A percentile compares a stretch with the other conserved stretches of the same genome.
phyloP scores from a whole-genome alignment of 2,797 vertebrate species.

The Platalea minor region DNA sequence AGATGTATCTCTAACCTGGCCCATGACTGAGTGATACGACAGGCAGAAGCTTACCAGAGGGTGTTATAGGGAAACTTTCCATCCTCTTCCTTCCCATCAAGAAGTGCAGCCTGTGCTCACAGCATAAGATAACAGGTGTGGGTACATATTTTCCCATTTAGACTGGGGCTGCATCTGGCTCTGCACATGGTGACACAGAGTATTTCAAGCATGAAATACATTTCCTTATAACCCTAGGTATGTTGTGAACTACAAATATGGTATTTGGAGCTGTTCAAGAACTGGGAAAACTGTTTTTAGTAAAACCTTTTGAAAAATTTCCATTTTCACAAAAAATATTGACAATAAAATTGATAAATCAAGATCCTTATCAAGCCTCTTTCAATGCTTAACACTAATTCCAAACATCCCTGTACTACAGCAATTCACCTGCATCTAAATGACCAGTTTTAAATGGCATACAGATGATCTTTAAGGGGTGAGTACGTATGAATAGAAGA shows the following conservation, averaged over 20 bases:
- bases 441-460: background rate
- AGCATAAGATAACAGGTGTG: background rate
- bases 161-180: background rate
- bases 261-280: background rate
- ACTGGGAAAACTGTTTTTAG: background rate
- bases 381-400: background rate
- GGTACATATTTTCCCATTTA: background rate
- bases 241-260: background rate
- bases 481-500: background rate
- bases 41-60: background rate
- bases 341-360: background rate
- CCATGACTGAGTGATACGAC: background rate
- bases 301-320: background rate
- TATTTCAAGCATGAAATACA: background rate
- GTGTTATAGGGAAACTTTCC: background rate
- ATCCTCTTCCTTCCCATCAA: background rate
- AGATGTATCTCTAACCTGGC: background rate
- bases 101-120: background rate
- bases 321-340: background rate
- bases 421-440: background rate
- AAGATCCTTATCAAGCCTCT: background rate
- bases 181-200: background rate
- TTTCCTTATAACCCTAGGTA: background rate
- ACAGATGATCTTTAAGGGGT: background rate
- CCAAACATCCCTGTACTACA: background rate